Conservation (phyloP, 2,797 vertebrate genomes). For the Peromyscus eremicus region DNA sequence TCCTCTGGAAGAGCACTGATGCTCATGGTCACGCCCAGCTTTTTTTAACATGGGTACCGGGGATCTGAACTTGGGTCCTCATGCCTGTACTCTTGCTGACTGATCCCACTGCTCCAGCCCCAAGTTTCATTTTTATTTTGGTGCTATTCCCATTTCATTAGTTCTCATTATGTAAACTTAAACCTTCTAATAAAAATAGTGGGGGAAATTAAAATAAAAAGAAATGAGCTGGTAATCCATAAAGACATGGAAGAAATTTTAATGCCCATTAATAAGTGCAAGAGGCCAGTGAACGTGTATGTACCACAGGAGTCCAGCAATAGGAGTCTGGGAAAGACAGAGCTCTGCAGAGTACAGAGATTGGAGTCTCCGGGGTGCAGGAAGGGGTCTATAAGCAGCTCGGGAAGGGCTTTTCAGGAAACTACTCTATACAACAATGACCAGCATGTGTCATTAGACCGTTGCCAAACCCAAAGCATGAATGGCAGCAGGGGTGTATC, state of each 20-base stretch:
- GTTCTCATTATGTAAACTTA: background rate
- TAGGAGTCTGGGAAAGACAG: background rate
- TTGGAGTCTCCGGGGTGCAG: background rate
- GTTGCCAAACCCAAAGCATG: background rate
- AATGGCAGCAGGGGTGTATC: background rate
- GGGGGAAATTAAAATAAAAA: background rate
- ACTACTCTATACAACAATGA: background rate
- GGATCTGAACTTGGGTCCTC: background rate
- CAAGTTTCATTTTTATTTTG: background rate
- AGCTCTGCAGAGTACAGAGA: background rate
- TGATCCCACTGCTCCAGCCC: background rate
- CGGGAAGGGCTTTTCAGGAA: background rate
- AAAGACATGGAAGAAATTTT: background rate
- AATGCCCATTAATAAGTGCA: background rate
- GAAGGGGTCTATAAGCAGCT: background rate
- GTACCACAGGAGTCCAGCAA: background rate
- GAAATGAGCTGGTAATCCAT: background rate
- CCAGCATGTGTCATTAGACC: background rate
- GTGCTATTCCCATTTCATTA: background rate
- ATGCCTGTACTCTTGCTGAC: too few species aligned
- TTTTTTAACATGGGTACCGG: background rate
- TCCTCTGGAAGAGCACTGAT: background rate
- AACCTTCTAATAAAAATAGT: background rate
- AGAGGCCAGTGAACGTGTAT: background rate
- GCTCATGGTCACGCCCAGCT: background rate